phyloP scores from a whole-genome alignment of 2,113 vertebrate species.

The Pluvianellus socialis region DNA sequence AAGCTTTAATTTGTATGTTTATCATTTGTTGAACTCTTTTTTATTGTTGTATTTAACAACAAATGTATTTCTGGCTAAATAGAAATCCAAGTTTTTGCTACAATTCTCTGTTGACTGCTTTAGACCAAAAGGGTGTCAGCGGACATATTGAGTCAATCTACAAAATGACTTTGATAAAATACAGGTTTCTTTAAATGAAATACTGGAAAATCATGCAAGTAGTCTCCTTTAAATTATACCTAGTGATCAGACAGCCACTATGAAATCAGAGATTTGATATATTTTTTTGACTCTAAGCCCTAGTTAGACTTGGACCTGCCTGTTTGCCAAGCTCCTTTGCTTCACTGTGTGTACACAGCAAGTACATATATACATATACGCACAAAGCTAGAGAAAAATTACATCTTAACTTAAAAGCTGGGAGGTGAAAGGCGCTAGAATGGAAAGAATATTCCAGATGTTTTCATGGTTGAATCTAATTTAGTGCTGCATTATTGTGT shows the following conservation, averaged over 20 bases:
- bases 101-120: background rate
- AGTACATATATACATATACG: rapidly evolving
- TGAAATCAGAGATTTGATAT: background rate
- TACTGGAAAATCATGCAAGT: background rate
- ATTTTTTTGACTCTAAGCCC: background rate
- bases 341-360: background rate
- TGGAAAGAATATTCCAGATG: background rate
- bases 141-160: background rate
- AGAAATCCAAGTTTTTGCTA: background rate
- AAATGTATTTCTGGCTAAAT: background rate
- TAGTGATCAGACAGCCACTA: background rate
- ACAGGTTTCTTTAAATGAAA: background rate
- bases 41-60: background rate
- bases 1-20: background rate
- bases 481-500: background rate
- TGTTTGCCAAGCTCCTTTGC: background rate
- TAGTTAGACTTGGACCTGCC: background rate
- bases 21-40: background rate
- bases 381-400: background rate
- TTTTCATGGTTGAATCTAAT: background rate
- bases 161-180: background rate
- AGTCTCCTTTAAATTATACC: background rate
- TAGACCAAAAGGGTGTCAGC: background rate
- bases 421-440: background rate
- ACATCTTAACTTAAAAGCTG: background rate